Evolutionary conservation across 2,888 invertebrate species (phyloP).

Genomic region (Creontiades dilutus): DNA sequence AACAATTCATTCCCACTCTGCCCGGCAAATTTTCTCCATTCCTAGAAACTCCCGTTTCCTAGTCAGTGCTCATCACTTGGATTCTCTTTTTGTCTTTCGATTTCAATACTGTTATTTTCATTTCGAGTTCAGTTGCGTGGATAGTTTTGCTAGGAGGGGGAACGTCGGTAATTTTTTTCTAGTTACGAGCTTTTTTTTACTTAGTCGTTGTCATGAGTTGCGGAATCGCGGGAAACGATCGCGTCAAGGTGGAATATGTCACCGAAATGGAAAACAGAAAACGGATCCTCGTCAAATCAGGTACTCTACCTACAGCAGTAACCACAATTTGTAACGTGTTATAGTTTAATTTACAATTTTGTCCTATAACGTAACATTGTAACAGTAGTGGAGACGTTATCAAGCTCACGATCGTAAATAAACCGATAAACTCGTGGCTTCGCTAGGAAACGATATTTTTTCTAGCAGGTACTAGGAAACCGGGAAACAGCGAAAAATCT

Average conservation of each 20-base stretch:
- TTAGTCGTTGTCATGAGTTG: conserved; percentile 33
- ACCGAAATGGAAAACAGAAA: conserved; percentile 41
- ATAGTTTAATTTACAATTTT: no score
- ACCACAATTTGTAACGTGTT: no score
- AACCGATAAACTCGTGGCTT: no score
- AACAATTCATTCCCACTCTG: background rate
- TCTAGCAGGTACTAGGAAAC: background rate
- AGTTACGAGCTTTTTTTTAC: background rate
- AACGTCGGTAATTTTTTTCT: background rate
- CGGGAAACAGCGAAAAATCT: background rate
- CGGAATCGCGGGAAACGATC: conserved; percentile 46
- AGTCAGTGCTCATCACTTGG: background rate
- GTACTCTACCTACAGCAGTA: conserved; percentile 26
- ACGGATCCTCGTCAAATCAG: conserved; percentile 45
- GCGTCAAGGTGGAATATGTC: conserved; percentile 64
- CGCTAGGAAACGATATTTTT: no score
- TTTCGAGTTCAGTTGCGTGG: background rate
- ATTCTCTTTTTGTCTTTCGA: background rate
- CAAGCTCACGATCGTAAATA: no score
- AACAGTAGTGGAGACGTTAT: no score
- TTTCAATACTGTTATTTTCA: background rate
- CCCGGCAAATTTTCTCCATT: background rate
- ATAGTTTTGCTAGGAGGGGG: background rate
- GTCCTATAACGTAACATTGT: no score
- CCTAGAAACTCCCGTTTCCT: conserved; percentile 13